A percentile compares a stretch with the other conserved stretches of the same genome.
phyloP scores from a whole-genome alignment of 2,113 vertebrate species.

The Actenoides lindsayi region DNA sequence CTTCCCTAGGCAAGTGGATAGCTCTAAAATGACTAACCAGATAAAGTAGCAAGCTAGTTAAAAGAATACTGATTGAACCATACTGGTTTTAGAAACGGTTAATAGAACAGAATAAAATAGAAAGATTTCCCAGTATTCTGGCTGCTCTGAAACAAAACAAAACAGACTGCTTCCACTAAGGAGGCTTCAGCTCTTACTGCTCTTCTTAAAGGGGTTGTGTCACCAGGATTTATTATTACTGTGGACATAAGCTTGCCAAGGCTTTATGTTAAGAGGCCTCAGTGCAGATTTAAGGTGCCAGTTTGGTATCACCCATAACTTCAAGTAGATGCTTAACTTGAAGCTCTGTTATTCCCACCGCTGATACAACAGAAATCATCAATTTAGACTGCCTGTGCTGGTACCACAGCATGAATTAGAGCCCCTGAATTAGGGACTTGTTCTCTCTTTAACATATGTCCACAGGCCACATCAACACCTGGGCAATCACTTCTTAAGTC shows the following conservation, averaged over 20 bases:
- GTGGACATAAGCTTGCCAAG: slow-evolving; percentile 41
- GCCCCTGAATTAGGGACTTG: not conserved
- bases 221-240: slow-evolving; percentile 27
- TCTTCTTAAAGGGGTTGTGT: slow-evolving; percentile 2
- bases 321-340: not conserved
- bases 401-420: not conserved
- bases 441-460: not conserved
- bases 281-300: slow-evolving; percentile 4
- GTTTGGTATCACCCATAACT: not conserved
- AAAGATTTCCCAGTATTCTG: not conserved
- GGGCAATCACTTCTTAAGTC: not conserved
- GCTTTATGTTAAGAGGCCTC: slow-evolving; percentile 37
- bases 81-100: not conserved
- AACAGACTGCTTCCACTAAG: slow-evolving; percentile 30
- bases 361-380: not conserved
- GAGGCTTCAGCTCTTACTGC: slow-evolving; percentile 3
- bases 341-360: not conserved
- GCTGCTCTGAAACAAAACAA: not conserved
- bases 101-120: not conserved
- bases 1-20: not conserved
- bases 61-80: not conserved
- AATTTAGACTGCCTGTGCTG: fast-evolving
- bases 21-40: slow-evolving; percentile 5
- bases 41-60: not conserved
- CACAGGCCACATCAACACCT: fast-evolving